Conservation (phyloP, 53 echinoderm and acorn worm species). For the Crossaster papposus region DNA sequence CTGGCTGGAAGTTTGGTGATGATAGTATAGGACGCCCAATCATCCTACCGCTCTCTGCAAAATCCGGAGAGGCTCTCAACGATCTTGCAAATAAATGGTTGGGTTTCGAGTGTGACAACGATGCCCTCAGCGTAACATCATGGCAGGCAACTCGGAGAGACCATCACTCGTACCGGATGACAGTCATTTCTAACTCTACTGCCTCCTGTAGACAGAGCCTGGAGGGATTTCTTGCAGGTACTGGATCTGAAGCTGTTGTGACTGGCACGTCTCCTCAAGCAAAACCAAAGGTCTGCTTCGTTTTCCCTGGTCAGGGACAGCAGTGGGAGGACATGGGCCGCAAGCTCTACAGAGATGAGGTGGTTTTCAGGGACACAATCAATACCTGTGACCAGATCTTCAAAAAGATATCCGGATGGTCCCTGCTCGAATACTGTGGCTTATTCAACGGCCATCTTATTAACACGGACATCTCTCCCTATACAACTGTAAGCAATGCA, state of each 20-base stretch:
- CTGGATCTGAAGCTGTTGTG: conserved; percentile 66
- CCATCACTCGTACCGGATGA: conserved; percentile 79
- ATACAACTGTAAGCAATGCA: conserved; percentile 32
- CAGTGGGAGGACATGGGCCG: conserved; percentile 95
- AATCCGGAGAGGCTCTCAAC: conserved; percentile 79
- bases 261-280: conserved; percentile 60
- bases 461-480: conserved; percentile 1
- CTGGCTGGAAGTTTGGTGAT: conserved; percentile 83
- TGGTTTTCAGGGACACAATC: conserved; percentile 70
- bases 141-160: conserved; percentile 89
- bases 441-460: conserved; percentile 19
- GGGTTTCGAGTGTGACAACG: conserved; percentile 70
- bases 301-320: conserved; percentile 97
- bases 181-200: conserved; percentile 82
- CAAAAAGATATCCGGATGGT: conserved; percentile 89
- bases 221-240: conserved; percentile 55
- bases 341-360: conserved; percentile 78
- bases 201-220: conserved; percentile 51
- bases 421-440: conserved; percentile 64
- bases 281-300: conserved; percentile 86
- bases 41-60: conserved; percentile 86
- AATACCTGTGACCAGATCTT: conserved; percentile 83
- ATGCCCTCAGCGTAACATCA: conserved; percentile 77
- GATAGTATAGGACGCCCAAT: conserved; percentile 68
- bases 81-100: conserved; percentile 82